phyloP scores from a whole-genome alignment of 2,888 invertebrate genomes.

The Sericinus montela region DNA sequence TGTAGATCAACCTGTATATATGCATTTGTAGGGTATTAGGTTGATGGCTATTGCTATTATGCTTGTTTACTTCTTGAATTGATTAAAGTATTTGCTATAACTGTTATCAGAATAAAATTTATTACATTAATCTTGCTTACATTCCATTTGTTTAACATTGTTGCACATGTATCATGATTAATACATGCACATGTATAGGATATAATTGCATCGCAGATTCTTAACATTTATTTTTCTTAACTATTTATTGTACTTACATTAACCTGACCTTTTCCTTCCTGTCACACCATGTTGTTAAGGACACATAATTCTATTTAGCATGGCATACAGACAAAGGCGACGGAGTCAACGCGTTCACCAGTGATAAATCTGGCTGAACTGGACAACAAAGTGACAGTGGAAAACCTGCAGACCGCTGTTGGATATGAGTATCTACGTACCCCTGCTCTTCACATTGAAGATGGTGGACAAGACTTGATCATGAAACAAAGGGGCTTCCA shows the following conservation, averaged over 20 bases:
- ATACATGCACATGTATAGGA: too few species aligned
- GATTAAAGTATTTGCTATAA: conserved; percentile 15
- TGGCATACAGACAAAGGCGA: conserved; percentile 91
- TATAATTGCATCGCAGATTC: not conserved
- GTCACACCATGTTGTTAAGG: conserved; percentile 47
- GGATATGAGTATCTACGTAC: conserved; percentile 92
- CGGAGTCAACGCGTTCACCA: conserved; percentile 88
- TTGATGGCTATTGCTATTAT: too few species aligned
- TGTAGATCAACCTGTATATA: too few species aligned
- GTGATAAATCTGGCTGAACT: conserved; percentile 91
- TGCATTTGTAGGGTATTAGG: too few species aligned
- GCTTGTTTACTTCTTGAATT: too few species aligned
- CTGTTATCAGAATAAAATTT: not conserved
- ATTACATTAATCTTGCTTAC: too few species aligned
- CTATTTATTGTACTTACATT: conserved; percentile 30
- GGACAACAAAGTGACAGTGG: conserved; percentile 84
- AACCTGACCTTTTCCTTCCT: conserved; percentile 39
- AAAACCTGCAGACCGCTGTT: conserved; percentile 86
- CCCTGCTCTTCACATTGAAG: conserved; percentile 81
- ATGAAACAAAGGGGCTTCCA: conserved; percentile 91
- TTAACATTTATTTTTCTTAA: conserved; percentile 17
- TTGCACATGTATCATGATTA: not conserved
- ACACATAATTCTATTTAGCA: conserved; percentile 80
- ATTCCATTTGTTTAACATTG: too few species aligned
- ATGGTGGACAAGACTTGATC: conserved; percentile 85